These are phyloP conservation scores for Tenthredo notha DNA, from an alignment of 2,888 invertebrate genomes.

Conservation along the genomic window DNA sequence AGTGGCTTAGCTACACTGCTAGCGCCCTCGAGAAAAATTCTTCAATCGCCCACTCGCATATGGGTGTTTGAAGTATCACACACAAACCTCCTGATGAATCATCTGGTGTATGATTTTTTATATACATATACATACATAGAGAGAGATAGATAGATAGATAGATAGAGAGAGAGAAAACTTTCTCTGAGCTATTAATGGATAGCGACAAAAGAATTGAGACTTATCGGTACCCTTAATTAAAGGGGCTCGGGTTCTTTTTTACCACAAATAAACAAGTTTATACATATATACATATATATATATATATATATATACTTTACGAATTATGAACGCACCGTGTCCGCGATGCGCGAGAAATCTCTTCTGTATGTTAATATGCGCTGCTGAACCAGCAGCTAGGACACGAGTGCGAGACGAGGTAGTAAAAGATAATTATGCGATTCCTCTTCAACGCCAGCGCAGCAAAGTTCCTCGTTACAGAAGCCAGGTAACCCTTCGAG, in stretches of 20 bases:
- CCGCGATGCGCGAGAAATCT: conserved; percentile 34
- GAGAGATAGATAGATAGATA: too few species aligned
- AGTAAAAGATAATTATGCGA: conserved; percentile 47
- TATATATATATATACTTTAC: not conserved
- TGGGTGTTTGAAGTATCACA: too few species aligned
- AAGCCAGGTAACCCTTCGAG: conserved; percentile 2
- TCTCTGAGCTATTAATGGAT: not conserved
- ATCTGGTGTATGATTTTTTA: too few species aligned
- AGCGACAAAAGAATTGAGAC: conserved; percentile 23
- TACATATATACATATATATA: not conserved
- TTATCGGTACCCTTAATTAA: conserved; percentile 22
- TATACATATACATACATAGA: too few species aligned
- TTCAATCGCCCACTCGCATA: too few species aligned
- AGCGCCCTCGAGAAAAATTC: too few species aligned
- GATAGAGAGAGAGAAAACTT: not conserved
- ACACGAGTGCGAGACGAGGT: conserved; percentile 38
- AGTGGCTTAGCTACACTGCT: too few species aligned
- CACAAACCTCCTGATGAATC: too few species aligned
- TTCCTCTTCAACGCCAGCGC: conserved; percentile 11
- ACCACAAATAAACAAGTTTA: not conserved
- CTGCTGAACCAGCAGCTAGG: not conserved
- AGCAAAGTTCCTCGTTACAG: conserved; percentile 12
- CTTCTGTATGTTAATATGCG: conserved; percentile 36
- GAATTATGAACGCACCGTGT: conserved; percentile 30
- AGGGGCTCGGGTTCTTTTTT: not conserved